These are phyloP conservation scores for Chionomys nivalis DNA, from an alignment of 2,113 vertebrate species.

Conservation along the genomic window DNA sequence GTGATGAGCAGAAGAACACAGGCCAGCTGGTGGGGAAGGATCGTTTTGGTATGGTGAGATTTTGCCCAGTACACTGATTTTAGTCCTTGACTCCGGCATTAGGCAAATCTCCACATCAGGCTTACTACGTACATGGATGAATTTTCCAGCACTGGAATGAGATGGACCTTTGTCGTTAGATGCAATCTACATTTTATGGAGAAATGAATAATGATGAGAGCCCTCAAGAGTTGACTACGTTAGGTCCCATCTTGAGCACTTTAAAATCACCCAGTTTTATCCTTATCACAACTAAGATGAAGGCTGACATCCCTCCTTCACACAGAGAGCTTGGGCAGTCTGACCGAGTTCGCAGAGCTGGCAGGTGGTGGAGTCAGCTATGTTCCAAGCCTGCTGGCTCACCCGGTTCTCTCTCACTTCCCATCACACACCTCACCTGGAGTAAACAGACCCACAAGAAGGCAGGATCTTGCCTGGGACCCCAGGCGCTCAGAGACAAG, in stretches of 20 bases:
- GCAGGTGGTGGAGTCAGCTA: neutral
- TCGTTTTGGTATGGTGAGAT: neutral
- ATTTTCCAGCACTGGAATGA: neutral
- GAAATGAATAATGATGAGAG: constrained; percentile 1
- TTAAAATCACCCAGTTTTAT: neutral
- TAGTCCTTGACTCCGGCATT: neutral
- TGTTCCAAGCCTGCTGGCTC: neutral
- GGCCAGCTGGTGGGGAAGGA: neutral
- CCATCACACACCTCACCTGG: neutral
- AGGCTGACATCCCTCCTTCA: neutral
- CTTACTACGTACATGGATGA: neutral
- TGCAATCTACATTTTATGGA: neutral
- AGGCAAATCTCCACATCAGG: neutral
- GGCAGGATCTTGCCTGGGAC: neutral
- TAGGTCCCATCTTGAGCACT: neutral
- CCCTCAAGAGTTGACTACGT: neutral
- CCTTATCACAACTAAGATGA: neutral
- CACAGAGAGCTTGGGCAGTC: neutral
- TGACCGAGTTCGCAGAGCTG: neutral
- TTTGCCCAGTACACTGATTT: neutral
- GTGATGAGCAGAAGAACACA: too few relatives aligned
- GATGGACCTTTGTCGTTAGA: neutral
- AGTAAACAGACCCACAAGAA: constrained; percentile 3
- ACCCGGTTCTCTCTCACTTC: neutral
- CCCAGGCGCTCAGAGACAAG: neutral